These are phyloP conservation scores for Cyprinodon tularosa DNA, from an alignment of 2,113 vertebrate species.

Conservation along the genomic window DNA sequence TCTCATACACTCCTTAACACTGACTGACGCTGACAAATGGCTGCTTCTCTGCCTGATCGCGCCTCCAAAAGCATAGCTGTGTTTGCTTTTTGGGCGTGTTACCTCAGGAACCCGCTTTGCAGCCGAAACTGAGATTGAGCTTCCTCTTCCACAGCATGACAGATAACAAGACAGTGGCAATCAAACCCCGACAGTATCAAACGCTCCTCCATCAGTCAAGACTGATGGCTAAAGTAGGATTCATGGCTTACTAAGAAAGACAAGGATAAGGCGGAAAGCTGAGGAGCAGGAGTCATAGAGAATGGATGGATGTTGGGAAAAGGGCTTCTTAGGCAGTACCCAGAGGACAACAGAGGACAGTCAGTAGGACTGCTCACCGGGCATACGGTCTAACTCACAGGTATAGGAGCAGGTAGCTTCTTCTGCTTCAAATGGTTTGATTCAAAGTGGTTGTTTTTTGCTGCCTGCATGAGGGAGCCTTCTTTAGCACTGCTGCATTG, in stretches of 20 bases:
- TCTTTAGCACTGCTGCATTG: too few relatives aligned
- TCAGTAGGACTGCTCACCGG: too few relatives aligned
- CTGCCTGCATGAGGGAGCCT: too few relatives aligned
- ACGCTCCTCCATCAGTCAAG: conserved; percentile 47
- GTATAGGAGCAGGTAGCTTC: too few relatives aligned
- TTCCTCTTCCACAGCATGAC: conserved; percentile 41
- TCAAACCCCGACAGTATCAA: conserved; percentile 54
- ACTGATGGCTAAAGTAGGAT: conserved; percentile 30
- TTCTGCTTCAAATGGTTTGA: too few relatives aligned
- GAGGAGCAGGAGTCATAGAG: conserved; percentile 7
- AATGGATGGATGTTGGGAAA: background rate
- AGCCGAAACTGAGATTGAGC: conserved; percentile 59
- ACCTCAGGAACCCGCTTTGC: conserved; percentile 45
- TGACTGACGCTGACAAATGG: conserved; percentile 43
- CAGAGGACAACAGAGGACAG: too few relatives aligned
- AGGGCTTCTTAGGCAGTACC: too few relatives aligned
- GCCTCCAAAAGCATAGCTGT: conserved; percentile 15
- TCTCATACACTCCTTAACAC: conserved; percentile 7
- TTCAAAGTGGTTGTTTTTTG: too few relatives aligned
- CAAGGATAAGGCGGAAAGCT: conserved; percentile 21
- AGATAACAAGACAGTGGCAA: conserved; percentile 61
- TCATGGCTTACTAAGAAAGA: conserved; percentile 23
- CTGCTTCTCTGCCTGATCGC: background rate
- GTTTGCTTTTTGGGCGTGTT: conserved; percentile 17
- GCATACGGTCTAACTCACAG: too few relatives aligned